Evolutionary conservation across 2,797 vertebrate species (phyloP).

Genomic region (Periophthalmus magnuspinnatus): DNA sequence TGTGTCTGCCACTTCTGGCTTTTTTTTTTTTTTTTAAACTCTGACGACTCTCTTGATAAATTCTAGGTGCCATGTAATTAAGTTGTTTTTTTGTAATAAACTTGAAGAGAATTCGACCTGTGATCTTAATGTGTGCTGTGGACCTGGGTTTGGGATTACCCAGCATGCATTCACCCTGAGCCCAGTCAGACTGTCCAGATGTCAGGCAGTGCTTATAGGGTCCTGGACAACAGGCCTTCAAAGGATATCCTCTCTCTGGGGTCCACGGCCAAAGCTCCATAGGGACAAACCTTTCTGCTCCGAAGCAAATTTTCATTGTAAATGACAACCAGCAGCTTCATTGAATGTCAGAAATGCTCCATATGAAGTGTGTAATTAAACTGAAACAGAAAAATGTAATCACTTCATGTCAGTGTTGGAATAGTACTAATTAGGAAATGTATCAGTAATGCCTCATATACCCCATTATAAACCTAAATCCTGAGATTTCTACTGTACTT

Average conservation of each 20-base stretch:
- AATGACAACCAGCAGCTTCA: constrained; percentile 45
- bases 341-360: constrained; percentile 6
- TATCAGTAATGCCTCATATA: not conserved
- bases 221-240: constrained; percentile 56
- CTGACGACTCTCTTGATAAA: too few relatives aligned
- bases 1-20: not conserved
- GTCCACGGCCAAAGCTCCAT: constrained; percentile 58
- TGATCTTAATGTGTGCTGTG: constrained; percentile 49
- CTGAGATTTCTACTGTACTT: constrained; percentile 18
- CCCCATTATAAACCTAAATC: not conserved
- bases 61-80: too few relatives aligned
- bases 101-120: constrained; percentile 59
- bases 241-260: constrained; percentile 52
- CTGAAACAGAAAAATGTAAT: too few relatives aligned
- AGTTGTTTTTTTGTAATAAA: constrained; percentile 38
- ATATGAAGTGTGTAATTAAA: too few relatives aligned
- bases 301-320: constrained; percentile 13
- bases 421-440: not conserved
- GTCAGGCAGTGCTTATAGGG: constrained; percentile 65
- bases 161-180: constrained; percentile 65
- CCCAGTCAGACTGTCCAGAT: constrained; percentile 67
- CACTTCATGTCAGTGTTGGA: too few relatives aligned
- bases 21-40: too few relatives aligned
- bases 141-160: constrained; percentile 55
- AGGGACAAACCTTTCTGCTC: constrained; percentile 39